These are phyloP conservation scores for Rhopalosiphum padi DNA, from an alignment of 1,140 invertebrate genomes.

Conservation along the genomic window DNA sequence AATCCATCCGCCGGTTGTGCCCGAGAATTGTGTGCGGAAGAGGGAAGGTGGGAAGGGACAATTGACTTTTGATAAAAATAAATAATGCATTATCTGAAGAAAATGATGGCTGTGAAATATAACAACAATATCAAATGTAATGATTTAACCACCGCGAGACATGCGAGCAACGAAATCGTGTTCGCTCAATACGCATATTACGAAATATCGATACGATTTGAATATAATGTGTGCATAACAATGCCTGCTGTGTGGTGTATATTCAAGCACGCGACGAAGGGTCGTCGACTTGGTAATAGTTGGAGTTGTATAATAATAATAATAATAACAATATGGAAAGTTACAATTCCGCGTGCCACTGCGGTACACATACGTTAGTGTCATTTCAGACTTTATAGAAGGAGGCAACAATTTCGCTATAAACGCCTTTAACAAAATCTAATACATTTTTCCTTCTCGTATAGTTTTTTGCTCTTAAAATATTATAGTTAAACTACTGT, in stretches of 20 bases:
- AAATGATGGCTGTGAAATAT: background rate
- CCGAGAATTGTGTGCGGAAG: too few species aligned
- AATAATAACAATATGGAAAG: background rate
- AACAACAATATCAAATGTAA: background rate
- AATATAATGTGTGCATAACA: background rate
- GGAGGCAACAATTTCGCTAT: too few species aligned
- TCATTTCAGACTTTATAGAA: too few species aligned
- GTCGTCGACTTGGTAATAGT: background rate
- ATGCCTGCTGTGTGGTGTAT: background rate
- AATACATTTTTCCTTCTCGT: too few species aligned
- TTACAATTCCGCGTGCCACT: background rate
- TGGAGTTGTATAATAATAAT: background rate
- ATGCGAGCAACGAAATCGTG: background rate
- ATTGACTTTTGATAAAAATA: background rate
- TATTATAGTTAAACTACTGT: too few species aligned
- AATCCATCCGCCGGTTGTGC: background rate
- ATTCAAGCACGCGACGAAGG: too few species aligned
- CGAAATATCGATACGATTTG: background rate
- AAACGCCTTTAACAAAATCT: too few species aligned
- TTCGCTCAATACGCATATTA: background rate
- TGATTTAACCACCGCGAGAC: background rate
- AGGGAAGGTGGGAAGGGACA: too few species aligned
- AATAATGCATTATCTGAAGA: background rate
- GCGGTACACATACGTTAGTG: too few species aligned
- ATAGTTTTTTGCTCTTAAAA: too few species aligned